Percentiles rank a stretch among this genome's conserved stretches.
Conservation (phyloP, 2,888 invertebrate genomes). For the Trachelus iudaicus region DNA sequence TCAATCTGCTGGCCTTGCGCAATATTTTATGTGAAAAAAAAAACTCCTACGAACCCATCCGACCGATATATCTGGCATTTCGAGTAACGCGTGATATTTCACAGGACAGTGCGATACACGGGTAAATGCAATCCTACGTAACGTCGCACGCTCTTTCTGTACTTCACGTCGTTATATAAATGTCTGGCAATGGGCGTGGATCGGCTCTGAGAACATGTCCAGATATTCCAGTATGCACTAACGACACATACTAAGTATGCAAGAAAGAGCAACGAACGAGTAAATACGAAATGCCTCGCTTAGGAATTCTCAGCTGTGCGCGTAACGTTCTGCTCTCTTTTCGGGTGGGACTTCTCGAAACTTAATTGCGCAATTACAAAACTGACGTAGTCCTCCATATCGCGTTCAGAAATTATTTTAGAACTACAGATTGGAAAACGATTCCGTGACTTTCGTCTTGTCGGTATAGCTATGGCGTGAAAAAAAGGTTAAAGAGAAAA, state of each 20-base stretch:
- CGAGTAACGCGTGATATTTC: not conserved
- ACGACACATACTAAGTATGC: not conserved
- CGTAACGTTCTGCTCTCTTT: not conserved
- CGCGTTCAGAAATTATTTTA: not conserved
- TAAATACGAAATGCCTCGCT: not conserved
- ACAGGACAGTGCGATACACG: not conserved
- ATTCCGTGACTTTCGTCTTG: not conserved
- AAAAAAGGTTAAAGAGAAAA: not conserved
- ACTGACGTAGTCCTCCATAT: not conserved
- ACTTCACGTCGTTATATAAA: not conserved
- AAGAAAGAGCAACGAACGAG: not conserved
- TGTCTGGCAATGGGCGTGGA: not conserved
- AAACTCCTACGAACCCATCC: not conserved
- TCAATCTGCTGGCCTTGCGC: not conserved
- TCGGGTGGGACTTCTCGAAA: not conserved
- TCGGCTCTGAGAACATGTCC: not conserved
- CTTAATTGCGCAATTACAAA: not conserved
- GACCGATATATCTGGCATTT: not conserved
- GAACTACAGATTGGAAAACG: rapidly evolving
- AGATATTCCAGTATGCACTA: not conserved
- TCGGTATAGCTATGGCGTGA: not conserved
- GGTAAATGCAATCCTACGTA: not conserved
- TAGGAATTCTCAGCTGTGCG: not conserved
- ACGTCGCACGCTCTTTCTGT: not conserved
- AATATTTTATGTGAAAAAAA: not conserved